These are phyloP conservation scores for Oryzias javanicus DNA, from an alignment of 2,113 vertebrate species.

Conservation along the genomic window DNA sequence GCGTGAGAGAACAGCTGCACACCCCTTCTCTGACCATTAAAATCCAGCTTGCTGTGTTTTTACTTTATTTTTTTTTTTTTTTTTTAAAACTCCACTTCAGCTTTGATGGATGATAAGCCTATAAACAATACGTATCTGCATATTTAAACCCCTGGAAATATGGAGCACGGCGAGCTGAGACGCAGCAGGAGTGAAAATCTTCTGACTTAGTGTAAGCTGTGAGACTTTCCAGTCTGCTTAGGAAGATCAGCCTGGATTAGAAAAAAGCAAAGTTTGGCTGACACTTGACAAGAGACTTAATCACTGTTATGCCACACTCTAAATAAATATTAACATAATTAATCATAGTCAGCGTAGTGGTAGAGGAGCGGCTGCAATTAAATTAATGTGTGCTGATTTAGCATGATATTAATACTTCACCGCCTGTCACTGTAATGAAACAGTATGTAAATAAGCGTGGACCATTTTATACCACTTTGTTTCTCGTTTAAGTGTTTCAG, in stretches of 20 bases:
- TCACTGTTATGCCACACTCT: constrained; percentile 54
- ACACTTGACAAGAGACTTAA: constrained; percentile 71
- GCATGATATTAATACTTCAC: constrained; percentile 3
- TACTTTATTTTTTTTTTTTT: not conserved
- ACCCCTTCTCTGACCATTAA: constrained; percentile 47
- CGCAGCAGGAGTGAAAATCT: constrained; percentile 28
- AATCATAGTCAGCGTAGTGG: constrained; percentile 68
- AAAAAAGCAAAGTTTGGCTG: constrained; percentile 48
- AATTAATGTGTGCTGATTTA: constrained; percentile 49
- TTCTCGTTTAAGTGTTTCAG: not conserved
- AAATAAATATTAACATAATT: constrained; percentile 80
- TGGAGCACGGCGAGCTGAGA: constrained; percentile 21
- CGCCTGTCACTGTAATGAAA: constrained; percentile 31
- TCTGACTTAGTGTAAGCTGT: constrained; percentile 19
- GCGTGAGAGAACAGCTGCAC: constrained; percentile 46
- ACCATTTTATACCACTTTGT: constrained; percentile 1
- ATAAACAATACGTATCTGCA: constrained; percentile 2
- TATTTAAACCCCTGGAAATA: constrained; percentile 12
- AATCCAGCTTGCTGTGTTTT: constrained; percentile 59
- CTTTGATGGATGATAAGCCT: not conserved
- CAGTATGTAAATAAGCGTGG: constrained; percentile 1
- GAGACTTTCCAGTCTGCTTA: constrained; percentile 49
- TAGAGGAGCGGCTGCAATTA: constrained; percentile 56
- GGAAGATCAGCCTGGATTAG: constrained; percentile 50
- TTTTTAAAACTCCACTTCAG: not conserved